Evolutionary conservation across 2,113 vertebrate genomes (phyloP), one percentile per base, ranked within the genome.

Genomic region (Gymnogyps californianus): DNA sequence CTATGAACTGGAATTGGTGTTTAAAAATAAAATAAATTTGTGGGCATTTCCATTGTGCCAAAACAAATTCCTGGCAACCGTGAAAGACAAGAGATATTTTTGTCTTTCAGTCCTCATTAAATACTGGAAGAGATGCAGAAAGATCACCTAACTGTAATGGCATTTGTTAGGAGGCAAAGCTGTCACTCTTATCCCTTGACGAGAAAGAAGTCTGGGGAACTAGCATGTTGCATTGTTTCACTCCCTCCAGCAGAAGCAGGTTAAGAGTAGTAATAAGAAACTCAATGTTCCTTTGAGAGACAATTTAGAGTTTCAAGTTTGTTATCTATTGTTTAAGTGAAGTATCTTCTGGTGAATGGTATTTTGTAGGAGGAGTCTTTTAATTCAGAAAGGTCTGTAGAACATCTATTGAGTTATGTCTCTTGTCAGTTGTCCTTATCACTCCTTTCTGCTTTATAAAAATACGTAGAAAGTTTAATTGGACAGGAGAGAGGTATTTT

Each of bases 1-100:
- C 66, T 87, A 31, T 89, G 57, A 75, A 59, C 42, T 91, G 61
- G 26, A 67, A 82, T 52, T 82, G 16, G 7, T 86, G 10, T 79
- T 87, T 72, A 76, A 88, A 78, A 95, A 87, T 55, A 89, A 96
- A 77, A 49, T 76, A 82, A 93, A 76, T 72, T 42, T 82, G 47
- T 64, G 74, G 61, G 21, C 79, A 51, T 84, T 91, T 94, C 74
- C 18, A 10, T 79, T 85, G 40, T 95, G 77, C 89, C 89, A 95
- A 96, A 91, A 88, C 6, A 96, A 96, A 94, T 69, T 84, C 49
- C 75, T 89, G 87, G 70, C 49, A 90, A 76, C n/a, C 26, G 34
- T 64, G 81, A 64, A 74, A 52, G n/a, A 69, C 61, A 51, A 82
- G 57, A 90, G 85, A 36, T 89, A 78, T 67, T 87, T 88, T 87